Conservation (phyloP, 2,888 invertebrate species). For the Hydropsyche betteni region DNA sequence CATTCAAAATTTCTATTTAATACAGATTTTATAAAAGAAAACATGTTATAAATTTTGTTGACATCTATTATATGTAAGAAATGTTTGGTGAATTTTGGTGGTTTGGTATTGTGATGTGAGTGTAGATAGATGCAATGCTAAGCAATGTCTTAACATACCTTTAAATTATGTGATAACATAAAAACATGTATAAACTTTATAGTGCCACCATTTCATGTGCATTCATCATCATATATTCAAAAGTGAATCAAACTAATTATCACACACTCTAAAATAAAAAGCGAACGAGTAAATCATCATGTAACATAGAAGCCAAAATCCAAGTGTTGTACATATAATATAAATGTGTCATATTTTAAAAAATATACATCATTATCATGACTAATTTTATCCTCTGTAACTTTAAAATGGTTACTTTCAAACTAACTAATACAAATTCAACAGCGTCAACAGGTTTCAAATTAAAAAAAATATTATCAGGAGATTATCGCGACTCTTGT, state of each 20-base stretch:
- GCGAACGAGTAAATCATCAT: too few species aligned
- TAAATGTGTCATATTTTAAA: too few species aligned
- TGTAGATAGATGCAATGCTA: constrained; percentile 48
- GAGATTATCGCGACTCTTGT: constrained; percentile 16
- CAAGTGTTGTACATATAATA: too few species aligned
- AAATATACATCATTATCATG: too few species aligned
- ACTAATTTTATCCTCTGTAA: too few species aligned
- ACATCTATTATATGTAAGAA: neutral
- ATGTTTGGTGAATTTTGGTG: constrained; percentile 33
- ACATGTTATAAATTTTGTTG: too few species aligned
- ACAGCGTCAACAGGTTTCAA: constrained; percentile 47
- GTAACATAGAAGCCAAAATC: too few species aligned
- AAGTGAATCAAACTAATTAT: too few species aligned
- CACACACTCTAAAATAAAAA: too few species aligned
- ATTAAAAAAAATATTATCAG: constrained; percentile 9
- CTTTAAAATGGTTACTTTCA: neutral
- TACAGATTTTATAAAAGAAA: neutral
- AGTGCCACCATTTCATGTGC: too few species aligned
- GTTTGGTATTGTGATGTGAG: constrained; percentile 41
- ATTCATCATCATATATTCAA: too few species aligned
- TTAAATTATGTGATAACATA: constrained; percentile 21
- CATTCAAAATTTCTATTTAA: neutral
- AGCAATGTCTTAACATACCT: constrained; percentile 45
- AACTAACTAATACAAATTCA: constrained; percentile 23
- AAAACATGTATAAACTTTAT: neutral